Percentiles rank a stretch among this genome's conserved stretches.
Evolutionary conservation across 2,888 invertebrate species (phyloP).

Genomic region (Pharmacophagus antenor): DNA sequence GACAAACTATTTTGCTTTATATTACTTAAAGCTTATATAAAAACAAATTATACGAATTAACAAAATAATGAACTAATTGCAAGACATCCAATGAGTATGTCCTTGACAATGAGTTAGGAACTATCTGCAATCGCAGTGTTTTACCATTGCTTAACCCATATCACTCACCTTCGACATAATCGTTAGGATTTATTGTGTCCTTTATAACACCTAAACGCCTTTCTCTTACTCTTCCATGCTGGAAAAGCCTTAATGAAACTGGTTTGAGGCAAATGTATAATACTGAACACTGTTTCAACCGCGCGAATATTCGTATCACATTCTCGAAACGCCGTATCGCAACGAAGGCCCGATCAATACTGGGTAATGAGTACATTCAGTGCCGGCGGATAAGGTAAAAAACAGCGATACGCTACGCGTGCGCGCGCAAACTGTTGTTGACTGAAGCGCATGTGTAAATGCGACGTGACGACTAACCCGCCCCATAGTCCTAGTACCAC

Average conservation of each 20-base stretch:
- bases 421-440: slow-evolving; percentile 75
- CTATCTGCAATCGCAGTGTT: slow-evolving; percentile 53
- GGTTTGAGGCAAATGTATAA: slow-evolving; percentile 32
- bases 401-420: slow-evolving; percentile 58
- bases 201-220: slow-evolving; percentile 45
- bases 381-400: slow-evolving; percentile 66
- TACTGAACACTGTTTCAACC: slow-evolving; percentile 49
- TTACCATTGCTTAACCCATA: slow-evolving; percentile 39
- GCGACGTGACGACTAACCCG: slow-evolving; percentile 40
- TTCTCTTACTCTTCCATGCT: slow-evolving; percentile 53
- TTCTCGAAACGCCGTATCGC: slow-evolving; percentile 63
- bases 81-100: slow-evolving; percentile 35
- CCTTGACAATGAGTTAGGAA: slow-evolving; percentile 53
- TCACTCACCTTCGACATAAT: slow-evolving; percentile 73
- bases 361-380: slow-evolving; percentile 44
- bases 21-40: not conserved
- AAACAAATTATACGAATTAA: slow-evolving; percentile 8
- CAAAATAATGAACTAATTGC: slow-evolving; percentile 16
- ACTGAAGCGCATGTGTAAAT: slow-evolving; percentile 65
- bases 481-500: slow-evolving; percentile 36
- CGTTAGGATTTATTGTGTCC: slow-evolving; percentile 45
- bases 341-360: slow-evolving; percentile 76
- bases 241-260: slow-evolving; percentile 30
- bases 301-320: slow-evolving; percentile 57
- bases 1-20: not conserved